These are phyloP conservation scores for Papilio gigon DNA, from an alignment of 2,888 invertebrate genomes.

Conservation along the genomic window DNA sequence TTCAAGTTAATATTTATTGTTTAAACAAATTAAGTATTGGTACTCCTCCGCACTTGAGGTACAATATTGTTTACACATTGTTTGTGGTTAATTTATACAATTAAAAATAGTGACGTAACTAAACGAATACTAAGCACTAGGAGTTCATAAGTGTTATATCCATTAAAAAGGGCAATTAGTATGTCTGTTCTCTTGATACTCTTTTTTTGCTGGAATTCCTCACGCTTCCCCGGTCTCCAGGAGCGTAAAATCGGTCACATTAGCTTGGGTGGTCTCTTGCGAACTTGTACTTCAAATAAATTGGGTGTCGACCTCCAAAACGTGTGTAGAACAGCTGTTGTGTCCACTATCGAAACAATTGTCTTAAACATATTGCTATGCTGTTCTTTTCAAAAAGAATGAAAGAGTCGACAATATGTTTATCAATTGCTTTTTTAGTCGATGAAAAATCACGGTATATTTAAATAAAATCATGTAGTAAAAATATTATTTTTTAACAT, in stretches of 20 bases:
- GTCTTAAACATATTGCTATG: too few relatives aligned
- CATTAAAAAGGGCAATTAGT: too few relatives aligned
- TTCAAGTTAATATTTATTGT: constrained; percentile 7
- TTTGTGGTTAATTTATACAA: neutral
- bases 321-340: neutral
- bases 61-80: constrained; percentile 3
- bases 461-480: too few relatives aligned
- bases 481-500: too few relatives aligned
- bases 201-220: neutral
- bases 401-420: too few relatives aligned
- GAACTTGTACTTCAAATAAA: neutral
- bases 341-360: too few relatives aligned
- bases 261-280: neutral
- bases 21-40: constrained; percentile 13
- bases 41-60: neutral
- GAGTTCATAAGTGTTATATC: neutral
- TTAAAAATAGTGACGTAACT: neutral
- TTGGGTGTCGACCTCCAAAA: neutral
- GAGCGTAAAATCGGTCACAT: neutral
- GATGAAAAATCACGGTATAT: too few relatives aligned
- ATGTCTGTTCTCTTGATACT: neutral
- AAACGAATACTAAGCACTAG: too few relatives aligned
- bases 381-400: too few relatives aligned
- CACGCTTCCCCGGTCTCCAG: neutral
- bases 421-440: too few relatives aligned